phyloP scores from a whole-genome alignment of 2,797 vertebrate genomes.

The Lophotriccus pileatus region DNA sequence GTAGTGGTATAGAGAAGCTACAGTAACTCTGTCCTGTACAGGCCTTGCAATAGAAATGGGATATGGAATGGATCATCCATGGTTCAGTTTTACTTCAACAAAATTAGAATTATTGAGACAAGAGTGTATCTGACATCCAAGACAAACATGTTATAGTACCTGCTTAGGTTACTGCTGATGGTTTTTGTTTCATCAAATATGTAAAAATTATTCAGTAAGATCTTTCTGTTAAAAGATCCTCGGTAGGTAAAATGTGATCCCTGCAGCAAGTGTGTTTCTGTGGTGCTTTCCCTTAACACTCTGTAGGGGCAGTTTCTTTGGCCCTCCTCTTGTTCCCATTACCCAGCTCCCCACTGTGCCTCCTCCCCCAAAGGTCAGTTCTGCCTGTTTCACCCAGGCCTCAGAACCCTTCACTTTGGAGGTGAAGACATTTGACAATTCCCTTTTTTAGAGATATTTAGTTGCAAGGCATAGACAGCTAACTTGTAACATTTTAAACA shows the following conservation, averaged over 20 bases:
- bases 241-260: neutral
- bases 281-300: neutral
- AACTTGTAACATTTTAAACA: neutral
- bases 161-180: neutral
- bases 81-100: neutral
- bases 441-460: neutral
- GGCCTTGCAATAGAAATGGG: neutral
- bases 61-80: neutral
- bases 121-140: neutral
- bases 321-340: neutral
- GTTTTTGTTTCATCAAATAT: neutral
- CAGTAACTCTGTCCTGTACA: neutral
- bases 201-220: neutral
- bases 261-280: neutral
- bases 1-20: neutral
- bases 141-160: neutral
- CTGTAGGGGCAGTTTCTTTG: neutral
- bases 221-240: neutral
- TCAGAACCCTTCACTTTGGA: neutral
- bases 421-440: neutral
- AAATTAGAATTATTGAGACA: neutral
- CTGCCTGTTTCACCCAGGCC: too few species aligned
- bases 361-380: neutral
- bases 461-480: neutral
- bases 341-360: neutral